A percentile compares a stretch with the other conserved stretches of the same genome.
These are phyloP conservation scores for Hydropotes inermis DNA, from an alignment of 2,113 vertebrate genomes.

Conservation along the genomic window DNA sequence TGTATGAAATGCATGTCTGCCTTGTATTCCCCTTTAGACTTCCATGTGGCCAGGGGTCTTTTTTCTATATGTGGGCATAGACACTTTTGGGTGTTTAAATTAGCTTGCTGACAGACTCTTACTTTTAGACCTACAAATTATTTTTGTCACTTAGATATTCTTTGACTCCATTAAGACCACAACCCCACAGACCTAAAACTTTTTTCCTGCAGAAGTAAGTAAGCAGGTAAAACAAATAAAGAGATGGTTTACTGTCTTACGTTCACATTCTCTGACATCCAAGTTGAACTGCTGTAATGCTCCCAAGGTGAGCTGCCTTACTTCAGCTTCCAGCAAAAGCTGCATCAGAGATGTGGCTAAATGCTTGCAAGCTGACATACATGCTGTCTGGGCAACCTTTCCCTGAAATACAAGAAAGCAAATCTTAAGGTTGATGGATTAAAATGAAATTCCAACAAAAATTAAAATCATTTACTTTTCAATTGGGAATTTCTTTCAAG, in stretches of 20 bases:
- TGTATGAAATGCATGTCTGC: background rate
- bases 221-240: background rate
- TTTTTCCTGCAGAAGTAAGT: background rate
- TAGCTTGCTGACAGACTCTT: background rate
- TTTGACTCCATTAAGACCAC: background rate
- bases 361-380: conserved; percentile 98
- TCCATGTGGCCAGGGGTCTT: background rate
- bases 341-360: conserved; percentile 94
- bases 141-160: background rate
- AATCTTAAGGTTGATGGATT: background rate
- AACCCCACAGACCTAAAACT: background rate
- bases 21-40: background rate
- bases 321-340: conserved; percentile 92
- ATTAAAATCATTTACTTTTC: conserved; percentile 4
- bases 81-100: background rate
- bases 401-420: conserved; percentile 83
- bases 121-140: background rate
- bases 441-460: conserved; percentile 22
- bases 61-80: background rate
- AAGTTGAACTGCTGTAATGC: conserved; percentile 95
- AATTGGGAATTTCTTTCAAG: background rate
- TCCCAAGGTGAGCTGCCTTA: conserved; percentile 93
- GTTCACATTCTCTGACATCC: conserved; percentile 95
- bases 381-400: conserved; percentile 97
- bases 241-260: conserved; percentile 82